Conservation (phyloP, 2,797 vertebrate genomes). For the Epinephelus malabaricus region DNA sequence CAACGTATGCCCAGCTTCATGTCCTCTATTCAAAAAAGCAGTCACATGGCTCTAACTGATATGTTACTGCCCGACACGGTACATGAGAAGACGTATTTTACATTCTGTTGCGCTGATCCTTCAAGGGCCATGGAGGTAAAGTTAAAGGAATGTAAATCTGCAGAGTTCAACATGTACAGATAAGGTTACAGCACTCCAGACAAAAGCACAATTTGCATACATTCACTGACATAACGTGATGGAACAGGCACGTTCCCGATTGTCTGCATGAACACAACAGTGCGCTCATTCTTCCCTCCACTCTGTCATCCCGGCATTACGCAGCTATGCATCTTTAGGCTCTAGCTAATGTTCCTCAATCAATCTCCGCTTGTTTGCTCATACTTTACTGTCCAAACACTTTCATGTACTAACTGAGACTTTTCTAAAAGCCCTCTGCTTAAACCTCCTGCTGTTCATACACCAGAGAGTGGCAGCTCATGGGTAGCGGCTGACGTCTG, state of each 20-base stretch:
- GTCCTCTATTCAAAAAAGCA: too few relatives aligned
- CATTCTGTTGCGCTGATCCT: not conserved
- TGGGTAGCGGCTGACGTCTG: slow-evolving; percentile 25
- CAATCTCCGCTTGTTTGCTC: slow-evolving; percentile 62
- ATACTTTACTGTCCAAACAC: slow-evolving; percentile 67
- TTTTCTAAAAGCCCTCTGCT: slow-evolving; percentile 33
- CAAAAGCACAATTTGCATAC: slow-evolving; percentile 38
- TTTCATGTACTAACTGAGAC: slow-evolving; percentile 2
- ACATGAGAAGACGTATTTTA: not conserved
- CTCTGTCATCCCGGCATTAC: slow-evolving; percentile 60
- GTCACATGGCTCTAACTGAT: too few relatives aligned
- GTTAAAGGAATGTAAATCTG: slow-evolving; percentile 16
- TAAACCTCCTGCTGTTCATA: not conserved
- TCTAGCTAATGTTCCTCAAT: slow-evolving; percentile 33
- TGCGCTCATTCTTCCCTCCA: slow-evolving; percentile 8
- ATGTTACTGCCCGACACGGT: too few relatives aligned
- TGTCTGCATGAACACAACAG: not conserved
- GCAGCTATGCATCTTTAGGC: slow-evolving; percentile 40
- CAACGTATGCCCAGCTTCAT: too few relatives aligned
- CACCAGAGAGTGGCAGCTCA: slow-evolving; percentile 26
- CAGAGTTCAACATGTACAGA: slow-evolving; percentile 10
- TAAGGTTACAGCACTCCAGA: not conserved
- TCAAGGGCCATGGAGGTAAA: not conserved
- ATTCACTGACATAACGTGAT: slow-evolving; percentile 30
- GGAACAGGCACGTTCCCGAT: slow-evolving; percentile 32